Evolutionary conservation across 2,113 vertebrate species (phyloP).

Genomic region (Scopus umbretta): DNA sequence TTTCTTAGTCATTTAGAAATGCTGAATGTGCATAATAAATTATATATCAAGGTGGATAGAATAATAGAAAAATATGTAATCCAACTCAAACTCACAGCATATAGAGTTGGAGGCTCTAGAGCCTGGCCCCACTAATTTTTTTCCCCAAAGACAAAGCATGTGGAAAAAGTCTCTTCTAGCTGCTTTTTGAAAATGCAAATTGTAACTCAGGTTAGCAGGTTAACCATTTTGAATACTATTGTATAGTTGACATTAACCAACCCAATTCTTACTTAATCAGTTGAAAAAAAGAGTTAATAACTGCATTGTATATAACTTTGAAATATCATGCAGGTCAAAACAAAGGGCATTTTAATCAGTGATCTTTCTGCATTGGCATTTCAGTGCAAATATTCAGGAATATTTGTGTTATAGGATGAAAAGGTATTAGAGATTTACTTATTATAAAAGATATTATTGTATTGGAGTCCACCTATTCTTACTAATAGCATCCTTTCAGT

Average conservation of each 20-base stretch:
- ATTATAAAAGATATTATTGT: neutral
- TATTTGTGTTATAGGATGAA: neutral
- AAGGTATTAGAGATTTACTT: neutral
- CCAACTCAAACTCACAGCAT: neutral
- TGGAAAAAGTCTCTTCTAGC: neutral
- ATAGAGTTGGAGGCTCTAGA: neutral
- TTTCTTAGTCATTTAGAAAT: neutral
- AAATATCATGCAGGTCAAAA: neutral
- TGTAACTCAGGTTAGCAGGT: neutral
- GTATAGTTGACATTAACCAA: neutral
- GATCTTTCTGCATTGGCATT: neutral
- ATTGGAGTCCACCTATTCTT: neutral
- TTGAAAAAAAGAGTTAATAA: neutral
- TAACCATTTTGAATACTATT: neutral
- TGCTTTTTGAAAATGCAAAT: neutral
- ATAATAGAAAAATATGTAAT: neutral
- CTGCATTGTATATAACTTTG: neutral
- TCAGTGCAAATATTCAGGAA: neutral
- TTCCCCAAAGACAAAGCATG: neutral
- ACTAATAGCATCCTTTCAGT: neutral
- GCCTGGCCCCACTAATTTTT: neutral
- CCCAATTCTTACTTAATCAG: neutral
- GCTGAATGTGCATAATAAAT: neutral
- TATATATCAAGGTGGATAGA: neutral
- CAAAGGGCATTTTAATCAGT: neutral